A percentile compares a stretch with the other conserved stretches of the same genome.
These are phyloP conservation scores for Penaeus japonicus DNA, from an alignment of 1,140 invertebrate genomes.

Conservation along the genomic window DNA sequence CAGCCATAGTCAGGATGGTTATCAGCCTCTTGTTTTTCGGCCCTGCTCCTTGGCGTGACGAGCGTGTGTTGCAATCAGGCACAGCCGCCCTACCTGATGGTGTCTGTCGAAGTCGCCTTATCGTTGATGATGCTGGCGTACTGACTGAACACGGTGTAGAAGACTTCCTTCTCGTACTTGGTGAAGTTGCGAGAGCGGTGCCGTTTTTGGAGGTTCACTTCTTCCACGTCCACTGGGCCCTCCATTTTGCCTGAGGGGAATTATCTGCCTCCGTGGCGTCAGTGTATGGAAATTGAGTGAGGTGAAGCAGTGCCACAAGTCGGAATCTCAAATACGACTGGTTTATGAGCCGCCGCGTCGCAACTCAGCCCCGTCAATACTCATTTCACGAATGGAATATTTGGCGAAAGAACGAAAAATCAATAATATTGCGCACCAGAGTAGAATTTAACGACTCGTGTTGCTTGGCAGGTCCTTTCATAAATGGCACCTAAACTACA, in stretches of 20 bases:
- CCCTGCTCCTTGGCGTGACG: too few relatives aligned
- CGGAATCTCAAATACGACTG: constrained; percentile 22
- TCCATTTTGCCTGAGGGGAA: background rate
- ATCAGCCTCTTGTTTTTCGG: too few relatives aligned
- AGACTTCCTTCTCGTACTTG: constrained; percentile 40
- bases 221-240: background rate
- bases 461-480: too few relatives aligned
- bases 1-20: too few relatives aligned
- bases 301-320: background rate
- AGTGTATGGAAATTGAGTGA: background rate
- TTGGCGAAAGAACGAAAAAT: constrained; percentile 11
- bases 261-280: background rate
- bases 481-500: too few relatives aligned
- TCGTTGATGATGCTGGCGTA: constrained; percentile 29
- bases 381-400: constrained; percentile 38
- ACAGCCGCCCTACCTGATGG: constrained; percentile 11
- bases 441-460: too few relatives aligned
- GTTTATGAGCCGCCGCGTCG: constrained; percentile 34
- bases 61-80: too few relatives aligned
- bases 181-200: constrained; percentile 41
- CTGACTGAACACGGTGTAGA: constrained; percentile 29
- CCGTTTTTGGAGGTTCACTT: background rate
- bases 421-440: too few relatives aligned
- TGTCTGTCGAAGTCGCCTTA: constrained; percentile 3
- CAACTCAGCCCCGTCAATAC: constrained; percentile 43